Evolutionary conservation across 2,113 vertebrate species (phyloP).

Genomic region (Oncorhynchus mykiss): DNA sequence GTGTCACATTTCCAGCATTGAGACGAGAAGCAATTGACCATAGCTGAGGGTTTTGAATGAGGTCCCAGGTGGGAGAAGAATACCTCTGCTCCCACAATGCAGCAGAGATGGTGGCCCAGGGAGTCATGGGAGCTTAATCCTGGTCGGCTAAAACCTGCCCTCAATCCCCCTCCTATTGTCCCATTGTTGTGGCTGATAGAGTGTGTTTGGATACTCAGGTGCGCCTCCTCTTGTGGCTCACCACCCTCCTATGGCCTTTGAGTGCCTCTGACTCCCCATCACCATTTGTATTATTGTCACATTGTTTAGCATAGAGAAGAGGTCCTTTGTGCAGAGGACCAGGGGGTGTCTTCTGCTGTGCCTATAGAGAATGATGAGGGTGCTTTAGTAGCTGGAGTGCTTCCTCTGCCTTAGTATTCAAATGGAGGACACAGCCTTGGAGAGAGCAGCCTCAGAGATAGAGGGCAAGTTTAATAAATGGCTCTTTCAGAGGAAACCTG

Average conservation of each 20-base stretch:
- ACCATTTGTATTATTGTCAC: slow-evolving; percentile 40
- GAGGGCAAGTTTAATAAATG: slow-evolving; percentile 54
- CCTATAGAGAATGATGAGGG: slow-evolving; percentile 8
- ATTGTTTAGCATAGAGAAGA: slow-evolving; percentile 41
- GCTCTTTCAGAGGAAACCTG: slow-evolving; percentile 21
- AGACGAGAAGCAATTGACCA: not conserved
- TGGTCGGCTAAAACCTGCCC: slow-evolving; percentile 15
- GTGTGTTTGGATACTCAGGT: slow-evolving; percentile 43
- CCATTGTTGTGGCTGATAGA: slow-evolving; percentile 9
- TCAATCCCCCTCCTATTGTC: slow-evolving; percentile 15
- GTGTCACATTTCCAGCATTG: not conserved
- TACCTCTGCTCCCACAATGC: not conserved
- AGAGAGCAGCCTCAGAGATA: not conserved
- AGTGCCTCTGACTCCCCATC: slow-evolving; percentile 33
- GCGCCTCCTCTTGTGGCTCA: not conserved
- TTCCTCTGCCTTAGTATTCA: slow-evolving; percentile 55
- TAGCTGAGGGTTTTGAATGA: not conserved
- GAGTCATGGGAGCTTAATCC: not conserved
- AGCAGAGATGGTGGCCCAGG: not conserved
- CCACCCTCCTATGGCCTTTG: slow-evolving; percentile 6
- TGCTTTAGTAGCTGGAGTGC: slow-evolving; percentile 12
- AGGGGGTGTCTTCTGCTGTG: slow-evolving; percentile 28
- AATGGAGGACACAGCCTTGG: slow-evolving; percentile 42
- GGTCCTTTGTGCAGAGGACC: slow-evolving; percentile 29
- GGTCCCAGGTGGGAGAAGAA: not conserved